phyloP scores from a whole-genome alignment of 2,888 invertebrate genomes.

The Chrysolina americana region DNA sequence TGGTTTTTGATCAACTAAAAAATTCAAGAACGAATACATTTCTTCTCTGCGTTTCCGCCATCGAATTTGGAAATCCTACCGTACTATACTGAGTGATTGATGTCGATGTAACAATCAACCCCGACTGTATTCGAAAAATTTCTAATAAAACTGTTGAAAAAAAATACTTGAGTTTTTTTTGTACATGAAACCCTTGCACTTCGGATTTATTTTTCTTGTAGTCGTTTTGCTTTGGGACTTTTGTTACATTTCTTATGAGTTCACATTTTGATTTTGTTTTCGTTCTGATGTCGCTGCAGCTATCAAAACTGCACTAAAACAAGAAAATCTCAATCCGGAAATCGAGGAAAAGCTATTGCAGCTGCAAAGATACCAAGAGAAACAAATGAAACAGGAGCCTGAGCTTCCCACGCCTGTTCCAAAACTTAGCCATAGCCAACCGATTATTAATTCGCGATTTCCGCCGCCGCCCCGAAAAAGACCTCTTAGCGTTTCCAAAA shows the following conservation, averaged over 20 bases:
- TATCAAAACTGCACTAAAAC: conserved; percentile 92
- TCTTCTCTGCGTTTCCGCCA: not conserved
- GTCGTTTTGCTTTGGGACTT: conserved; percentile 67
- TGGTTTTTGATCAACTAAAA: not conserved
- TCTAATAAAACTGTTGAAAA: conserved; percentile 61
- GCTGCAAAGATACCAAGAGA: conserved; percentile 88
- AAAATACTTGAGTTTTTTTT: conserved; percentile 60
- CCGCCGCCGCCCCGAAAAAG: conserved; percentile 62
- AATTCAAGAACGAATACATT: not conserved
- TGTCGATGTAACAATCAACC: conserved; percentile 33
- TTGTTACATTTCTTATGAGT: conserved; percentile 50
- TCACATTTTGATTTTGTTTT: conserved; percentile 50
- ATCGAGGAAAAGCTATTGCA: conserved; percentile 93
- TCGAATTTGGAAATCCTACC: conserved; percentile 53
- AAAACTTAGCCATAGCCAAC: conserved; percentile 52
- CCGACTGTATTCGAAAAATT: conserved; percentile 55
- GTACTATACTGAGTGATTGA: conserved; percentile 37
- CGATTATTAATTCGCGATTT: conserved; percentile 59
- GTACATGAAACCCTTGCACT: conserved; percentile 60
- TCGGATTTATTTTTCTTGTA: conserved; percentile 59
- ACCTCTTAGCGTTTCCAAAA: conserved; percentile 63
- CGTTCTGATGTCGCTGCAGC: conserved; percentile 72
- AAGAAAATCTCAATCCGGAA: conserved; percentile 92
- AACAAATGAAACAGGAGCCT: conserved; percentile 75
- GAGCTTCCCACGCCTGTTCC: conserved; percentile 62